Conservation (phyloP, 1,140 invertebrate genomes). For the Sinella curviseta region DNA sequence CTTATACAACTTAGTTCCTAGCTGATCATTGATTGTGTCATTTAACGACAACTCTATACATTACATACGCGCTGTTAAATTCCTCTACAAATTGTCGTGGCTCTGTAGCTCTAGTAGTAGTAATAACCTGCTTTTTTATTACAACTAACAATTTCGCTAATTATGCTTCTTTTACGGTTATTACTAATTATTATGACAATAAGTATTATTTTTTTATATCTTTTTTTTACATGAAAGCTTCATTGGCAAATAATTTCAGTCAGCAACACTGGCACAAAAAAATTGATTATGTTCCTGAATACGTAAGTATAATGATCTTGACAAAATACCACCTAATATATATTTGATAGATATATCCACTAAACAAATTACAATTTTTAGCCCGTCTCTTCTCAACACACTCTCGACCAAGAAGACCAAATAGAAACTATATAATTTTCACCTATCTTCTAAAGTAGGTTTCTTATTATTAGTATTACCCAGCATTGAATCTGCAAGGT, state of each 20-base stretch:
- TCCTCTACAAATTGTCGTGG: no score
- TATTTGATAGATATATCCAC: neutral
- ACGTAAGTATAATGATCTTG: neutral
- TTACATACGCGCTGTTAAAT: no score
- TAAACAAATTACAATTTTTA: no score
- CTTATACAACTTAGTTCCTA: neutral
- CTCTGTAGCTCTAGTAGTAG: no score
- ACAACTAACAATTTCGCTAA: no score
- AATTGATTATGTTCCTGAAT: neutral
- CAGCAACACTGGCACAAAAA: constrained; percentile 1
- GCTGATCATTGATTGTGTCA: neutral
- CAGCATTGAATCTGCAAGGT: neutral
- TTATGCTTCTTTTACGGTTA: neutral
- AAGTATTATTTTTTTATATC: neutral
- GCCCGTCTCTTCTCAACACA: no score
- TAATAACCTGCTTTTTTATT: no score
- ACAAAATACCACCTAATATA: neutral
- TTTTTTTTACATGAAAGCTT: neutral
- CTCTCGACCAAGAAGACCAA: no score
- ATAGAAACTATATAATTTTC: no score
- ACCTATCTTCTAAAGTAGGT: no score
- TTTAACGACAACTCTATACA: neutral
- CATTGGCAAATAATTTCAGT: neutral
- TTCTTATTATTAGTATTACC: no score
- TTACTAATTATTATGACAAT: neutral